Evolutionary conservation across 2,113 vertebrate genomes (phyloP).

Genomic region (Pelecanoides urinatrix): DNA sequence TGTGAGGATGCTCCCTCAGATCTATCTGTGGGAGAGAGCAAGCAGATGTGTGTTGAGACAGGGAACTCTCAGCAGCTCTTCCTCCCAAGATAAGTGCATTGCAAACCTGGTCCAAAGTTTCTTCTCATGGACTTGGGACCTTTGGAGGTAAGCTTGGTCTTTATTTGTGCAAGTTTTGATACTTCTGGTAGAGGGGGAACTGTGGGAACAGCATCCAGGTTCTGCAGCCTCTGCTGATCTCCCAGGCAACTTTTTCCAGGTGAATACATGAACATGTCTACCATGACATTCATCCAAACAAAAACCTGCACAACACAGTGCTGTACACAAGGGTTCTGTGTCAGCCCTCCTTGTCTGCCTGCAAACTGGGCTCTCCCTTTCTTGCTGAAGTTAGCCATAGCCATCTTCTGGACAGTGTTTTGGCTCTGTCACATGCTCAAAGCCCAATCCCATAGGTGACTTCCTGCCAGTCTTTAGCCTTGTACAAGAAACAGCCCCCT

Average conservation of each 20-base stretch:
- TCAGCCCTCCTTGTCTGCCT: neutral
- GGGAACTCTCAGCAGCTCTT: neutral
- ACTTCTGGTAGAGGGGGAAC: neutral
- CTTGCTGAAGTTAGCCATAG: neutral
- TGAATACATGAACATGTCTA: neutral
- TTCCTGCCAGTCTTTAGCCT: neutral
- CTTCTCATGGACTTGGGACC: neutral
- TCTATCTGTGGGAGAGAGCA: neutral
- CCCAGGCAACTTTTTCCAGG: neutral
- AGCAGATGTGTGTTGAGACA: neutral
- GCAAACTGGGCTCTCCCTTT: neutral
- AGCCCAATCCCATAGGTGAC: neutral
- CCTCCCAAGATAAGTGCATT: neutral
- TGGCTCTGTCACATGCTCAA: neutral
- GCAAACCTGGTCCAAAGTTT: neutral
- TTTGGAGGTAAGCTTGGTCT: neutral
- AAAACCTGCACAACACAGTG: neutral
- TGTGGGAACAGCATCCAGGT: neutral
- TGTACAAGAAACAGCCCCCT: neutral
- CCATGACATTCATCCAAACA: neutral
- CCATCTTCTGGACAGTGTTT: neutral
- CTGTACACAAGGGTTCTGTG: neutral
- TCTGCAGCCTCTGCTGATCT: neutral
- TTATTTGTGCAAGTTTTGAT: neutral
- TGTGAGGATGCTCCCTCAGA: neutral